Conservation (phyloP, 2,113 vertebrate species). For the Gulo gulo region DNA sequence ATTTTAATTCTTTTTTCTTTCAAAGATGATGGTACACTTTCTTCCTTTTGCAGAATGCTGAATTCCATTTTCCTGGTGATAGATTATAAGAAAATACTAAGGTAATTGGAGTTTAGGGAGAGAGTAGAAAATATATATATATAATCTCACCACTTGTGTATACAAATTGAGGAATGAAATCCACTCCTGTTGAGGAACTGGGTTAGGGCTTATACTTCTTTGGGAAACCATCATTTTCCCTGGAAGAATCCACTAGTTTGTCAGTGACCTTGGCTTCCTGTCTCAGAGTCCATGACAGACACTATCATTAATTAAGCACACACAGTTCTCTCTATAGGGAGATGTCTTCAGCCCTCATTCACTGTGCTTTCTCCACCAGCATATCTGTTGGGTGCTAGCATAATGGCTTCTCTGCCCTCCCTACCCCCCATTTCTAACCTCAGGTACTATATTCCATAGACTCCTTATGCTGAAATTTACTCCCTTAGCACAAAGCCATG, state of each 20-base stretch:
- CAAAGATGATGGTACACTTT: neutral
- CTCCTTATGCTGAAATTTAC: constrained; percentile 64
- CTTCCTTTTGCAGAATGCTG: neutral
- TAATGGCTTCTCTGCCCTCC: neutral
- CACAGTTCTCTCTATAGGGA: neutral
- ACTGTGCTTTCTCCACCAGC: neutral
- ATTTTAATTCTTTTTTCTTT: neutral
- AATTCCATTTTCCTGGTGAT: neutral
- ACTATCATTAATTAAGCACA: neutral
- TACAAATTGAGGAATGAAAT: neutral
- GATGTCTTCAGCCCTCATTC: neutral
- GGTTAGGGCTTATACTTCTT: neutral
- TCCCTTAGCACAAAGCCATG: constrained; percentile 42
- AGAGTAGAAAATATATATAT: fast-evolving
- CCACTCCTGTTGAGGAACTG: neutral
- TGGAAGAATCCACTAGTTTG: neutral
- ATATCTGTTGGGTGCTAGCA: neutral
- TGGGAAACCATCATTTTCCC: neutral
- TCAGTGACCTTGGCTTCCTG: neutral
- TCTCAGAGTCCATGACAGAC: neutral
- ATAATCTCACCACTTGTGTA: neutral
- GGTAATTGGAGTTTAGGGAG: neutral
- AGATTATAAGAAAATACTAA: neutral
- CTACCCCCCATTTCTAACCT: neutral
- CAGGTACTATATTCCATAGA: neutral